Conservation (phyloP, 23 tunicate genomes). For the Styela clava region DNA sequence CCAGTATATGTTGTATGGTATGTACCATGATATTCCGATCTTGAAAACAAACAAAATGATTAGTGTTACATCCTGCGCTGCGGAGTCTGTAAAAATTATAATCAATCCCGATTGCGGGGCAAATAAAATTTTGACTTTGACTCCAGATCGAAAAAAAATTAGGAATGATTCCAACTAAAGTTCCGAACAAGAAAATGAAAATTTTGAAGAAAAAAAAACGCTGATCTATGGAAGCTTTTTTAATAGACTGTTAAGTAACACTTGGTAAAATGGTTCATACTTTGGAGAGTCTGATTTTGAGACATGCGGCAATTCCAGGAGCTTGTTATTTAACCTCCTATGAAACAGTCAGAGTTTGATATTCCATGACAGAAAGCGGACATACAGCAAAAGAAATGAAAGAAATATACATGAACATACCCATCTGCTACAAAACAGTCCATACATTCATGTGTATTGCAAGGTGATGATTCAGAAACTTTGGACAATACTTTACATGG, state of each 20-base stretch:
- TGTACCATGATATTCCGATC: constrained; percentile 38
- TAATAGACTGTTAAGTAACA: no score
- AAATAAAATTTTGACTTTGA: not conserved
- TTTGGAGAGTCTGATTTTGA: no score
- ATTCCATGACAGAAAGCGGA: no score
- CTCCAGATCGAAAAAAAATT: not conserved
- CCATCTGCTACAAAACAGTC: constrained; percentile 56
- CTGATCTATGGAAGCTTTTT: not conserved
- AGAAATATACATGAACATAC: no score
- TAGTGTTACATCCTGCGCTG: no score
- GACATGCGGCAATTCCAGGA: no score
- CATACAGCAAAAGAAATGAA: no score
- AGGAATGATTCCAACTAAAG: not conserved
- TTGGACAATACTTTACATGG: constrained; percentile 35
- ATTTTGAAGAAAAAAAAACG: not conserved
- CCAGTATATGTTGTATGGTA: constrained; percentile 29
- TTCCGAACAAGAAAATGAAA: not conserved
- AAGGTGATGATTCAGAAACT: constrained; percentile 4
- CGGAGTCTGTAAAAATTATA: not conserved
- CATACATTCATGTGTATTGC: constrained; percentile 63
- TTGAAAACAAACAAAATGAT: not conserved
- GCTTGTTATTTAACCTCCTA: no score
- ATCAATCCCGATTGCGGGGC: not conserved
- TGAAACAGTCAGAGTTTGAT: no score
- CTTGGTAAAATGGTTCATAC: no score